phyloP scores from a whole-genome alignment of 2,113 vertebrate genomes.

The Anolis carolinensis region DNA sequence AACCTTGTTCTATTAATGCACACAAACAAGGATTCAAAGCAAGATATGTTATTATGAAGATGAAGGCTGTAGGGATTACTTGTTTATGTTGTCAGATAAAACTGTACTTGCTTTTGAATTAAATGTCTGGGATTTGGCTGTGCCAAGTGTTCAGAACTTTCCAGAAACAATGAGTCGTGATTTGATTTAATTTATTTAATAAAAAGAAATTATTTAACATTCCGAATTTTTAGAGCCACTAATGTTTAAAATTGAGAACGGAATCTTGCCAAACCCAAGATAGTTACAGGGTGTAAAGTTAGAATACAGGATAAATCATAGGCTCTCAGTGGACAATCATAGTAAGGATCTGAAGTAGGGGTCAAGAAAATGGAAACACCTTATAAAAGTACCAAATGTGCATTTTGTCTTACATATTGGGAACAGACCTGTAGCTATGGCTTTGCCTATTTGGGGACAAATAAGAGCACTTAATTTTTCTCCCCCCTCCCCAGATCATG shows the following conservation, averaged over 20 bases:
- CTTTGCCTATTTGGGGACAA: background rate
- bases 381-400: too few relatives aligned
- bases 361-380: background rate
- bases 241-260: background rate
- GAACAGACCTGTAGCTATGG: background rate
- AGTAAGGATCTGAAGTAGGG: background rate
- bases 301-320: background rate
- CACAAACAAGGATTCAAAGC: background rate
- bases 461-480: background rate
- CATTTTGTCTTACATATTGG: background rate
- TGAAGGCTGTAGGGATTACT: background rate
- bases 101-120: background rate
- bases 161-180: background rate
- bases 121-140: background rate
- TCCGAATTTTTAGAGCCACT: background rate
- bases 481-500: too few relatives aligned
- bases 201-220: background rate
- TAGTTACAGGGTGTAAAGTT: background rate
- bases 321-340: background rate
- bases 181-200: background rate
- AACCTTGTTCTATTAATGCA: background rate
- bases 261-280: background rate
- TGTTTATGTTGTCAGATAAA: background rate
- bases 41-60: background rate
- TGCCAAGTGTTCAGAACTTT: background rate